Base-by-base conservation (phyloP, 2,888 invertebrate species). In the Pammene fasciana region DNA sequence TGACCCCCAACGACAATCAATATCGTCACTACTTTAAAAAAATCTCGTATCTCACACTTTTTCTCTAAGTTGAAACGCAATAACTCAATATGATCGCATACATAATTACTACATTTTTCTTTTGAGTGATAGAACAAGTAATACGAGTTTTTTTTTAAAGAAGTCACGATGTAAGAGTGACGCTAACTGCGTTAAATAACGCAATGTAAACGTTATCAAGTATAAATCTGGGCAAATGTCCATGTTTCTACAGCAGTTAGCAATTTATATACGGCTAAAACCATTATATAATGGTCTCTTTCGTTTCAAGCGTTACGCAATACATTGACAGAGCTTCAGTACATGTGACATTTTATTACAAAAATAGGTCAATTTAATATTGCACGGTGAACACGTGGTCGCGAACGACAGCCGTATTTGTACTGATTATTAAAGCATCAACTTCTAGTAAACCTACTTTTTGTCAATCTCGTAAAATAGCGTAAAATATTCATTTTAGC, bases 401-500 rank as follows among this genome's bases (percentile, higher is more conserved):
- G 54, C 64, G 14, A 52, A 41, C 54, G 52, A 41, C 64, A 45
- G 10, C 14, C 52, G 43, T 64, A 18, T 64, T 65, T 54, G 64
- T 54, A 54, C 54, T 65, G 54, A n/a, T 52, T 43, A 34, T 65
- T 55, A 55, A 61, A 61, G 61, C 60, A 50, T 26, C 60, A 14
- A 60, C 50, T 59, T 57, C 36, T n/a, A 60, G 14, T 61, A 61
- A 38, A 18, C 38, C 38, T 61, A 60, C 36, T 18, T 46, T 45
- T 14, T 26, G 11, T 38, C 13, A 36, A 36, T 38, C 11, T 50
- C 13, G 13, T 38, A 34, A 48, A 16, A 36, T 13, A 16, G 48
- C 48, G 48, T 48, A 48, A 48, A 26, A 48, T 18, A 16, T 52
- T 13, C 5, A 26, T 52, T 52, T 52, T 52, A 52, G 52, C 52